phyloP scores from a whole-genome alignment of 2,113 vertebrate species.

The Polypterus senegalus region DNA sequence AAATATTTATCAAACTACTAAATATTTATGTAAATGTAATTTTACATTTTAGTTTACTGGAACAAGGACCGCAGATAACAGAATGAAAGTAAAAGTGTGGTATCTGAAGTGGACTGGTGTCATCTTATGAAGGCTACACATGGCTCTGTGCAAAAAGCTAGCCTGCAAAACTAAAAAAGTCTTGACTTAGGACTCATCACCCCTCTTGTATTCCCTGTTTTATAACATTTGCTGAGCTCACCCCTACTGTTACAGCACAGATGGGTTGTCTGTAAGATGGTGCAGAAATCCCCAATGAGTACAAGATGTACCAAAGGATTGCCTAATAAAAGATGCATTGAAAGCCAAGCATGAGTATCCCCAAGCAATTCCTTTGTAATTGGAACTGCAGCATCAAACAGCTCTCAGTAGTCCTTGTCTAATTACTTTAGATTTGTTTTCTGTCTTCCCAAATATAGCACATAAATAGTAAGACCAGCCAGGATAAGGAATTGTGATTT shows the following conservation, averaged over 20 bases:
- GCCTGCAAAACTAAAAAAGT: too few relatives aligned
- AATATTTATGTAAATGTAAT: too few relatives aligned
- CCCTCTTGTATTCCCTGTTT: too few relatives aligned
- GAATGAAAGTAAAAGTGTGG: too few relatives aligned
- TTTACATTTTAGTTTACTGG: too few relatives aligned
- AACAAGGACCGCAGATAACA: too few relatives aligned
- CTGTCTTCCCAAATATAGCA: constrained; percentile 15
- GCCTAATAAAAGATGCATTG: constrained; percentile 42
- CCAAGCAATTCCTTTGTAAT: constrained; percentile 48
- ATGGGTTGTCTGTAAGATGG: constrained; percentile 28
- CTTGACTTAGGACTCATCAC: too few relatives aligned
- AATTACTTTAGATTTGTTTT: constrained; percentile 34
- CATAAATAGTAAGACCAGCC: neutral
- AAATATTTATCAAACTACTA: too few relatives aligned
- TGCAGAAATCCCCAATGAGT: constrained; percentile 40
- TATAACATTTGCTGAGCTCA: too few relatives aligned
- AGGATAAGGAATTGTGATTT: neutral
- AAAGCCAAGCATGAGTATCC: constrained; percentile 33
- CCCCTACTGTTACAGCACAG: constrained; percentile 4
- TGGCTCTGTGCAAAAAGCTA: too few relatives aligned
- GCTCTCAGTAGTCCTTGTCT: constrained; percentile 32
- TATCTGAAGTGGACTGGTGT: too few relatives aligned
- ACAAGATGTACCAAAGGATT: constrained; percentile 40
- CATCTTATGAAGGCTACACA: too few relatives aligned
- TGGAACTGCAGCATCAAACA: constrained; percentile 41